Conservation (phyloP, 1,140 invertebrate species). For the Pogonomyrmex californicus region DNA sequence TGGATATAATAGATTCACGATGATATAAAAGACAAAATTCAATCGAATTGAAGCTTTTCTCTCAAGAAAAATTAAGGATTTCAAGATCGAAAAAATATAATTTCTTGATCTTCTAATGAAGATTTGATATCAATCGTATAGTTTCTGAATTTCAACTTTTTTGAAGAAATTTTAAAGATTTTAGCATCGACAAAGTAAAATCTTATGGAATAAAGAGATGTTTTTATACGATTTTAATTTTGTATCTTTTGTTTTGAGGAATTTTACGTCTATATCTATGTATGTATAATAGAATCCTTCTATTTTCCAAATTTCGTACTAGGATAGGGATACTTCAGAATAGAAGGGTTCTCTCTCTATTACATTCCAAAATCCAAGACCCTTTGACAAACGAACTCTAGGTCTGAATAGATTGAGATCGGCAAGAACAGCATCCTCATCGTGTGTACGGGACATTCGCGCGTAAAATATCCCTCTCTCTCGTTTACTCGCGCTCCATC, state of each 20-base stretch:
- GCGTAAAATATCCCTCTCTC: slow-evolving; percentile 22
- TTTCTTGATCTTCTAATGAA: background rate
- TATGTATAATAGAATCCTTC: background rate
- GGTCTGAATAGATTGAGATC: background rate
- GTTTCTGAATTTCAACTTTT: background rate
- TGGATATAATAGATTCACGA: background rate
- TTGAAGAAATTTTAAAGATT: background rate
- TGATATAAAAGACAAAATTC: background rate
- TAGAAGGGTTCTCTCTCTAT: background rate
- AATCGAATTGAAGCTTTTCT: background rate
- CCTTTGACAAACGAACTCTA: too few species aligned
- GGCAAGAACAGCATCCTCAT: slow-evolving; percentile 13
- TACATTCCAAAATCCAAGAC: too few species aligned
- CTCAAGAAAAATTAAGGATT: background rate
- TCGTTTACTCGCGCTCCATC: slow-evolving; percentile 17
- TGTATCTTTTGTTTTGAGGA: background rate
- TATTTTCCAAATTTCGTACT: background rate
- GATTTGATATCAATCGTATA: background rate
- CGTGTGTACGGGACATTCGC: slow-evolving; percentile 62
- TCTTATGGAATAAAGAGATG: background rate
- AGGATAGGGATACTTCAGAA: background rate
- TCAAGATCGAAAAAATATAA: background rate
- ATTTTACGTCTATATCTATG: background rate
- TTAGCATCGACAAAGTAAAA: background rate
- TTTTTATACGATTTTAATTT: background rate